These are phyloP conservation scores for Aspidoscelis tigris DNA, from an alignment of 2,113 vertebrate genomes.

Conservation along the genomic window DNA sequence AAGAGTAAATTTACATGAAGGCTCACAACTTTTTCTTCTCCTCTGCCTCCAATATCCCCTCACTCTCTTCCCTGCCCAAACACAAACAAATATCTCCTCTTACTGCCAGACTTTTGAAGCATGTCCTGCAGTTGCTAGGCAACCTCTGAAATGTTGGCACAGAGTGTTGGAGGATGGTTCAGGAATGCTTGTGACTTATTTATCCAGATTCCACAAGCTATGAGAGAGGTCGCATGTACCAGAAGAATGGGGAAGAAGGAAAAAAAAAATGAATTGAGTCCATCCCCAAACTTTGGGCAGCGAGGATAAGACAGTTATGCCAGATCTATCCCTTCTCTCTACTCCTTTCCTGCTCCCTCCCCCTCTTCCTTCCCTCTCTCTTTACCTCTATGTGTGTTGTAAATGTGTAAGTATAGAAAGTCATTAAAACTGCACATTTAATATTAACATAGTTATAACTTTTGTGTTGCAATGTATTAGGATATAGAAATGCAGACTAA, in stretches of 20 bases:
- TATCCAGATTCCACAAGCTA: background rate
- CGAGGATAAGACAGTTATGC: too few relatives aligned
- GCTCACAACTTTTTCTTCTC: background rate
- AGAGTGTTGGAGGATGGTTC: background rate
- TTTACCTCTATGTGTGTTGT: too few relatives aligned
- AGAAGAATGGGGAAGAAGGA: too few relatives aligned
- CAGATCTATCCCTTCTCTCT: too few relatives aligned
- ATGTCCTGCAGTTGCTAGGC: constrained; percentile 13
- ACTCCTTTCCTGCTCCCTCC: too few relatives aligned
- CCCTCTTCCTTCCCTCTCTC: too few relatives aligned
- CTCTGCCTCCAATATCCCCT: background rate
- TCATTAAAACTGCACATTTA: background rate
- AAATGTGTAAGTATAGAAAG: background rate
- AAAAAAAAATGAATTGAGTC: too few relatives aligned
- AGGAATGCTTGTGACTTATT: background rate
- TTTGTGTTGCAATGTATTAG: background rate
- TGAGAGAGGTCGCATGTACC: background rate
- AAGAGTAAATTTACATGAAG: background rate
- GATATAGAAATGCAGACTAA: background rate
- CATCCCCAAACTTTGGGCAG: too few relatives aligned
- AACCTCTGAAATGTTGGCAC: constrained; percentile 5
- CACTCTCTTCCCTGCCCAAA: too few relatives aligned
- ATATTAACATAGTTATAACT: background rate
- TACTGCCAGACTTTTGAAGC: background rate
- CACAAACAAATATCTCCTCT: constrained; percentile 2